A percentile compares a stretch with the other conserved stretches of the same genome.
These are phyloP conservation scores for Hyles euphorbiae DNA, from an alignment of 1,140 invertebrate genomes.

Conservation along the genomic window DNA sequence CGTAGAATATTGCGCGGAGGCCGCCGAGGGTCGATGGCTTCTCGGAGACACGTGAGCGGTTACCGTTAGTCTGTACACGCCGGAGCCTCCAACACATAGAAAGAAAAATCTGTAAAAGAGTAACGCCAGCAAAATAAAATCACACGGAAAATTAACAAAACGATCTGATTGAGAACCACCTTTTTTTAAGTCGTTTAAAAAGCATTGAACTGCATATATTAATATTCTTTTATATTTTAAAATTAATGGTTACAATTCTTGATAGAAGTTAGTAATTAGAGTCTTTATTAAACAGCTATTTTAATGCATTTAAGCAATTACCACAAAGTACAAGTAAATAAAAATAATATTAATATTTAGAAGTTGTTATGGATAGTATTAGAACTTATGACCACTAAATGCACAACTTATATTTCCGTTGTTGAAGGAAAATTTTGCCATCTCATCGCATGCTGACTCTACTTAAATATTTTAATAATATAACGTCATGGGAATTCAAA, in stretches of 20 bases:
- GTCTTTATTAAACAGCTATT: too few relatives aligned
- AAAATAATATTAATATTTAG: not conserved
- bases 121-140: constrained; percentile 41
- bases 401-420: not conserved
- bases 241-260: not conserved
- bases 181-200: too few relatives aligned
- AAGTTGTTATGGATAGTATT: too few relatives aligned
- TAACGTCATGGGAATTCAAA: too few relatives aligned
- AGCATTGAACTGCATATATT: too few relatives aligned
- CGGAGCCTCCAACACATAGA: constrained; percentile 53
- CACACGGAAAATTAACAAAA: too few relatives aligned
- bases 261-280: too few relatives aligned
- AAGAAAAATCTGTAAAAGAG: constrained; percentile 58
- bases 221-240: not conserved
- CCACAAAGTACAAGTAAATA: not conserved
- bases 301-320: not conserved
- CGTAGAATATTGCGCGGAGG: constrained; percentile 70
- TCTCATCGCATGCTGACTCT: too few relatives aligned
- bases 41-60: constrained; percentile 62
- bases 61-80: constrained; percentile 62
- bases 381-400: too few relatives aligned
- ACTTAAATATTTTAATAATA: too few relatives aligned
- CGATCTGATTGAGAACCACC: too few relatives aligned
- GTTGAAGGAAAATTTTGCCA: too few relatives aligned
- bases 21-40: constrained; percentile 68